Conservation (phyloP, 2,797 vertebrate species). For the Sphenodon punctatus region DNA sequence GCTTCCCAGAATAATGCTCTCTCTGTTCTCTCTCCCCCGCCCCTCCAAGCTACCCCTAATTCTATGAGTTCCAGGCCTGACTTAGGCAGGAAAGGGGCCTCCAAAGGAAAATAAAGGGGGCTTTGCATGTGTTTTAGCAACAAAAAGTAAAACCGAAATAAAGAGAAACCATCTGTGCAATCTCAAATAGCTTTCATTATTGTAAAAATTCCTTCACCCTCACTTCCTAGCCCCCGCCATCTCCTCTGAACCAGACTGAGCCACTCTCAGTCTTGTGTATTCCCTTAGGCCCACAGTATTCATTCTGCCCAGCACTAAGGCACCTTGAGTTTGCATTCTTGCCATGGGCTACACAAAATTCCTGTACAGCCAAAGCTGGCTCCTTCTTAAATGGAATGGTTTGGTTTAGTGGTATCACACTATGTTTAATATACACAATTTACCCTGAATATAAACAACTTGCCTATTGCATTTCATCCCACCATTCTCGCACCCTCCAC, state of each 20-base stretch:
- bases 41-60: no score
- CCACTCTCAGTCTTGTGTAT: not conserved
- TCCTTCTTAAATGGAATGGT: constrained; percentile 25
- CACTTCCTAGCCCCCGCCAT: not conserved
- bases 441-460: constrained; percentile 31
- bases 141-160: constrained; percentile 55
- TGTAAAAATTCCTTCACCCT: not conserved
- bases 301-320: not conserved
- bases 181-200: constrained; percentile 32
- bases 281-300: not conserved
- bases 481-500: constrained; percentile 12
- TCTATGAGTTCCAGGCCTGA: constrained; percentile 41
- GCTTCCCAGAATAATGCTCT: not conserved
- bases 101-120: constrained; percentile 39
- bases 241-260: not conserved
- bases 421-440: not conserved
- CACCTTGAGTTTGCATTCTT: not conserved
- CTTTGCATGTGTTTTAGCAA: constrained; percentile 28
- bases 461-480: constrained; percentile 16
- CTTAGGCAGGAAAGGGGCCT: constrained; percentile 52
- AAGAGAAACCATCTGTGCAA: constrained; percentile 65
- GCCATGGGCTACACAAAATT: not conserved
- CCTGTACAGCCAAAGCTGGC: not conserved
- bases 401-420: constrained; percentile 39
- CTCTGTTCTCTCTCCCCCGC: constrained; percentile 32